Conservation (phyloP, 2,113 vertebrate genomes). For the Mirounga angustirostris region DNA sequence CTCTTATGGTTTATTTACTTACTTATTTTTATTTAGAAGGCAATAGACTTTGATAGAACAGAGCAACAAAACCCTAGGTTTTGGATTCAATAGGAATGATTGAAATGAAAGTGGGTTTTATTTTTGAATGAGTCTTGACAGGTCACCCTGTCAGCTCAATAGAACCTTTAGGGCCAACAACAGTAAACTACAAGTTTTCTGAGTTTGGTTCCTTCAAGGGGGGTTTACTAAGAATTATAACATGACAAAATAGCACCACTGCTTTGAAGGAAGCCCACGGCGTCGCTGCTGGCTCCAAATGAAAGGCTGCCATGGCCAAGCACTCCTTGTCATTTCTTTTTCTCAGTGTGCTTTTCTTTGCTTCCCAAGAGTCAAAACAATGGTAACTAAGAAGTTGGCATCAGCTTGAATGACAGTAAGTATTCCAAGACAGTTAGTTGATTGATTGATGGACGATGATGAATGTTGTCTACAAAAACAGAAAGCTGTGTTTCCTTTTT, state of each 20-base stretch:
- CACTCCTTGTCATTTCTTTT: slow-evolving; percentile 60
- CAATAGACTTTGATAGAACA: neutral
- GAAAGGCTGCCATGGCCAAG: slow-evolving; percentile 9
- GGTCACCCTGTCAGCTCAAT: neutral
- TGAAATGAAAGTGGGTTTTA: neutral
- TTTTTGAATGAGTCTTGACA: slow-evolving; percentile 24
- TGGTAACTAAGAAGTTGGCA: slow-evolving; percentile 70
- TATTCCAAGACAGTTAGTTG: slow-evolving; percentile 64
- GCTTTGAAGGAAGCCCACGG: slow-evolving; percentile 51
- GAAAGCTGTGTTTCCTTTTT: slow-evolving; percentile 76
- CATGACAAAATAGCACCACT: slow-evolving; percentile 41
- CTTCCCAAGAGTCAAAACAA: slow-evolving; percentile 77
- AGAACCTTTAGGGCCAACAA: neutral
- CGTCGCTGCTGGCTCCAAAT: neutral
- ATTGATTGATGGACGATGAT: slow-evolving; percentile 72
- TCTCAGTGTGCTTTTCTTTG: slow-evolving; percentile 71
- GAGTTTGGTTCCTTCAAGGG: neutral
- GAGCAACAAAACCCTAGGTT: neutral
- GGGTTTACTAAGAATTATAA: slow-evolving; percentile 45
- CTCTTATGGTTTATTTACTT: neutral
- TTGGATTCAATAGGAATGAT: neutral
- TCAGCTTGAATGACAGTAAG: slow-evolving; percentile 69
- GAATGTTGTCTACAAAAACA: slow-evolving; percentile 68
- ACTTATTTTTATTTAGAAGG: neutral
- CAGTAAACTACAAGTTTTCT: slow-evolving; percentile 23